phyloP scores from a whole-genome alignment of 1,140 invertebrate species.

The Holcopasites calliopsidis region DNA sequence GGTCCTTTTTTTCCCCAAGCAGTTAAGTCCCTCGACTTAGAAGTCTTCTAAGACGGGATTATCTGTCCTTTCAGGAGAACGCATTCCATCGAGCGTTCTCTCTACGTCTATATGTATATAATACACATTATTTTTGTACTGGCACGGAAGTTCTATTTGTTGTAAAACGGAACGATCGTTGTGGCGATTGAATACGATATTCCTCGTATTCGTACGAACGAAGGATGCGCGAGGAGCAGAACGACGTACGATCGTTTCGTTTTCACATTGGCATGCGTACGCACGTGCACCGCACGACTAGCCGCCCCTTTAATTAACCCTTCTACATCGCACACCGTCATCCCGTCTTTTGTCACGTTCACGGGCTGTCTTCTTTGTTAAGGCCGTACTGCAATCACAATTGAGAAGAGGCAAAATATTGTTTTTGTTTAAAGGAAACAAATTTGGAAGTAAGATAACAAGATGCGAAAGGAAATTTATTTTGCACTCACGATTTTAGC shows the following conservation, averaged over 20 bases:
- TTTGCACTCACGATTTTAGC: background rate
- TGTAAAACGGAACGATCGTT: slow-evolving; percentile 22
- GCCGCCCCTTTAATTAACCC: slow-evolving; percentile 10
- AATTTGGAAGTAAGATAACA: background rate
- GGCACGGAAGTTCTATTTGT: slow-evolving; percentile 42
- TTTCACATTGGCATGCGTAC: slow-evolving; percentile 42
- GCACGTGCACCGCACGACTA: slow-evolving; percentile 58
- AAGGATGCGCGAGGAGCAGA: too few relatives aligned
- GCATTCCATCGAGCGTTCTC: slow-evolving; percentile 1
- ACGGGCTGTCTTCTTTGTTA: slow-evolving; percentile 52
- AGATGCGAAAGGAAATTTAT: background rate
- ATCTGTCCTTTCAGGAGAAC: background rate
- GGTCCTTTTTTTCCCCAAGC: too few relatives aligned
- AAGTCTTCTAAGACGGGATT: background rate
- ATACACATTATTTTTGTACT: slow-evolving; percentile 29
- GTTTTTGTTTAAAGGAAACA: too few relatives aligned
- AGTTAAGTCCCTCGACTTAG: background rate
- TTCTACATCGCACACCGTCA: slow-evolving; percentile 20
- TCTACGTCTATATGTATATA: background rate
- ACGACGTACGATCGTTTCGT: slow-evolving; percentile 23
- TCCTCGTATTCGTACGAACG: background rate
- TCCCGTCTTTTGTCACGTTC: slow-evolving; percentile 24
- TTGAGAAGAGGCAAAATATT: background rate
- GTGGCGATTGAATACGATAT: background rate
- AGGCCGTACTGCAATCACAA: background rate